These are phyloP conservation scores for Drosophila melanogaster DNA, from an alignment of 1,140 invertebrate genomes.

Conservation along the genomic window DNA sequence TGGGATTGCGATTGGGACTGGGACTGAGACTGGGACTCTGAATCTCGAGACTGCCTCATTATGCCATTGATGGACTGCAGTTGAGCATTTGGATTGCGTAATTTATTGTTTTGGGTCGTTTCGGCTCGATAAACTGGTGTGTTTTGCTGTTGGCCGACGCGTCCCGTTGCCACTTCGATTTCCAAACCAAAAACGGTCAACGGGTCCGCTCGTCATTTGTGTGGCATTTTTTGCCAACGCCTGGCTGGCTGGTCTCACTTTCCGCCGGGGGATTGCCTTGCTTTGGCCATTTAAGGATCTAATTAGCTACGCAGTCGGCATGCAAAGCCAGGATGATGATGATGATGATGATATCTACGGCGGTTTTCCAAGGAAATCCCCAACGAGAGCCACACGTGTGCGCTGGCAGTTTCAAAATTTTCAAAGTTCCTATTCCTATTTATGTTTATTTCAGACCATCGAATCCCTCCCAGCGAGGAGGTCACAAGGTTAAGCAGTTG, in stretches of 20 bases:
- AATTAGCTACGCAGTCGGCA: constrained; percentile 78
- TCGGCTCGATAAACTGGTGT: constrained; percentile 80
- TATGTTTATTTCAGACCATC: constrained; percentile 1
- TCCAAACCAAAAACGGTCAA: constrained; percentile 69
- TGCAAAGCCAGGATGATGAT: constrained; percentile 51
- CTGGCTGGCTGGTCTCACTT: constrained; percentile 69
- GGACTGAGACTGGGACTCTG: constrained; percentile 28
- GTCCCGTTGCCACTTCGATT: constrained; percentile 14
- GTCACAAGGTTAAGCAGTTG: constrained; percentile 74
- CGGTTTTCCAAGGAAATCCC: constrained; percentile 23
- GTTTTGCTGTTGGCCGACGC: constrained; percentile 49
- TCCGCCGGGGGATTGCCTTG: constrained; percentile 58
- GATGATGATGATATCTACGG: constrained; percentile 16
- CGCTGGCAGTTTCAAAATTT: too few relatives aligned
- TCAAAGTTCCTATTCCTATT: not conserved
- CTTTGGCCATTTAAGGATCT: constrained; percentile 68
- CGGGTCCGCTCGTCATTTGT: constrained; percentile 37
- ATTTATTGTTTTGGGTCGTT: constrained; percentile 81
- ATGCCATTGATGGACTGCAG: constrained; percentile 84
- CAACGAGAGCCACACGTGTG: constrained; percentile 22
- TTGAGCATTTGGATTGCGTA: constrained; percentile 84
- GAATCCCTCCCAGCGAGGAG: constrained; percentile 57
- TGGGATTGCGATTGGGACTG: constrained; percentile 17
- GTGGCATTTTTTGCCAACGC: constrained; percentile 78
- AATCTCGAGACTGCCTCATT: constrained; percentile 71